These are phyloP conservation scores for Aurelia sp. DNA, from an alignment of 30 jellyfish, hydroid and myxozoan genomes.

Conservation along the genomic window DNA sequence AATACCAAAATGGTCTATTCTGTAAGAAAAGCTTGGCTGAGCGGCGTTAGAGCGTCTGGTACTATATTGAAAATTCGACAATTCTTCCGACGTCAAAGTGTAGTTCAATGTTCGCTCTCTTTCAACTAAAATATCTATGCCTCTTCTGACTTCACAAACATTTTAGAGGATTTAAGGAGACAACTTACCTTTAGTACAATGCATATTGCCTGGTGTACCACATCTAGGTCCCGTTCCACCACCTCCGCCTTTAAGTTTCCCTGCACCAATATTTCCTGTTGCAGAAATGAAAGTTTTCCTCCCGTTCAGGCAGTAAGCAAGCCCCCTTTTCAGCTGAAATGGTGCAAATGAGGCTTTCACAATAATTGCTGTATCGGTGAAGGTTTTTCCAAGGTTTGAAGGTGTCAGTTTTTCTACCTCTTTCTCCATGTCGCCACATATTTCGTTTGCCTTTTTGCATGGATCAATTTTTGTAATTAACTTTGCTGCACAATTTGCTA, in stretches of 20 bases:
- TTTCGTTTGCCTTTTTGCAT: constrained; percentile 23
- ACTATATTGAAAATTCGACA: too few relatives aligned
- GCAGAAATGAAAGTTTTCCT: neutral
- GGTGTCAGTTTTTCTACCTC: constrained; percentile 4
- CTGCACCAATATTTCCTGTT: neutral
- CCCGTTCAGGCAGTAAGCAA: neutral
- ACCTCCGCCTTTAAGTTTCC: neutral
- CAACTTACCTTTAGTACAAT: too few relatives aligned
- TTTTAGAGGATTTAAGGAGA: too few relatives aligned
- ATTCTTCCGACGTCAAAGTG: too few relatives aligned
- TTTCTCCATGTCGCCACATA: constrained; percentile 30
- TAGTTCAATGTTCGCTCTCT: too few relatives aligned
- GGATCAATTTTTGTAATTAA: constrained; percentile 20
- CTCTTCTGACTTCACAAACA: too few relatives aligned
- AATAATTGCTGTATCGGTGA: constrained; percentile 4
- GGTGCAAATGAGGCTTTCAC: neutral
- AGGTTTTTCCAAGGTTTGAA: constrained; percentile 16
- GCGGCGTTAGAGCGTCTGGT: too few relatives aligned
- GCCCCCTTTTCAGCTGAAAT: neutral
- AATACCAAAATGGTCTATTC: too few relatives aligned
- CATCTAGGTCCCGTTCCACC: neutral
- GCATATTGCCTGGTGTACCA: neutral
- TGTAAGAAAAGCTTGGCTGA: too few relatives aligned
- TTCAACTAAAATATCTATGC: too few relatives aligned
- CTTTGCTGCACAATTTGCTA: constrained; percentile 42